phyloP scores from a whole-genome alignment of 2,113 vertebrate species.

The Loxodonta africana region DNA sequence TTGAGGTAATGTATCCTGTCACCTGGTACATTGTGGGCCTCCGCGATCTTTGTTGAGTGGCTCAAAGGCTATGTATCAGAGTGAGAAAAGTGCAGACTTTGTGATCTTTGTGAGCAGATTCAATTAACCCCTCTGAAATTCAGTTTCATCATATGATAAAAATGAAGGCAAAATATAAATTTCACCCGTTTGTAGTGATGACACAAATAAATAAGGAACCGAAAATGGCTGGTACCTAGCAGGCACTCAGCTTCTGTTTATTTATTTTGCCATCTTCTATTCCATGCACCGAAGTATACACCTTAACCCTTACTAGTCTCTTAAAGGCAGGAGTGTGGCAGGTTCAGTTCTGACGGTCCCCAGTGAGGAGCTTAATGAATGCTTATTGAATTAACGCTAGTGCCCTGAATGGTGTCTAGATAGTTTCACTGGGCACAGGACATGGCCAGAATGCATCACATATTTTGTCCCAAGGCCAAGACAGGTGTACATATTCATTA shows the following conservation, averaged over 20 bases:
- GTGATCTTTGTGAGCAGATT: neutral
- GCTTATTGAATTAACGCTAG: neutral
- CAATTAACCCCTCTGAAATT: neutral
- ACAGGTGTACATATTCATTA: slow-evolving; percentile 19
- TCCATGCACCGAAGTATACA: neutral
- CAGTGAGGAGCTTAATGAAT: neutral
- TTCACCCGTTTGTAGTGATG: neutral
- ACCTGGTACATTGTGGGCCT: fast-evolving
- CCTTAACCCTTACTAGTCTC: neutral
- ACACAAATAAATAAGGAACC: neutral
- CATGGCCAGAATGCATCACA: slow-evolving; percentile 50
- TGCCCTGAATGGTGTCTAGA: neutral
- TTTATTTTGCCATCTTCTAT: neutral
- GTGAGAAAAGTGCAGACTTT: neutral
- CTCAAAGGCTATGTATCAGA: fast-evolving
- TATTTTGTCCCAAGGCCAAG: slow-evolving; percentile 50
- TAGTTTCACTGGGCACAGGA: slow-evolving; percentile 47
- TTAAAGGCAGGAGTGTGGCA: neutral
- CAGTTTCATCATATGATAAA: neutral
- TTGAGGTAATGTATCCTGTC: neutral
- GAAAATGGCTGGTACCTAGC: neutral
- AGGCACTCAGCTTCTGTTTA: neutral
- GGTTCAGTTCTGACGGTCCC: neutral
- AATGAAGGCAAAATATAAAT: neutral
- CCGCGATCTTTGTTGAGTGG: neutral